Base-by-base conservation (phyloP, 92 coral and sea anemone species). In the Diadumene lineata region DNA sequence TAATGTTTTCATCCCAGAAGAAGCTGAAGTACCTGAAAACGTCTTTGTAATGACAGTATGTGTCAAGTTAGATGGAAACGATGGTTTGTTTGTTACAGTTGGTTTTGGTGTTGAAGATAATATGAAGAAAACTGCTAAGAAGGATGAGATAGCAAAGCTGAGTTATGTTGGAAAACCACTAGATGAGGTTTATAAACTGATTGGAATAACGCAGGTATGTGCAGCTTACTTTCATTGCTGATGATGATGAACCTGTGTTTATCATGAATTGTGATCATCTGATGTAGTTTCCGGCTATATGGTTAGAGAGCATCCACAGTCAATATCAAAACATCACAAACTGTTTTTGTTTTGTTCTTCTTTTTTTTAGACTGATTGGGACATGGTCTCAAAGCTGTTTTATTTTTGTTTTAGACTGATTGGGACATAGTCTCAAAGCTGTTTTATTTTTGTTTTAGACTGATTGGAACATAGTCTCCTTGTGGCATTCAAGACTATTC, bases 401-500 rank as follows among this genome's bases (percentile, higher is more conserved):
- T n/a, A n/a, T n/a, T n/a, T n/a, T n/a, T n/a, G n/a, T n/a, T 44
- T 44, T 44, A 44, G 51, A 44, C 10, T 44, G 51, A 44, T 8
- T 44, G 51, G 51, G 17, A 17, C 51, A 44, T 44, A 46, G n/a
- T n/a, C n/a, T n/a, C n/a, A n/a, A n/a, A n/a, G n/a, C n/a, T 6
- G 15, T 11, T 16, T 2, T 27, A 19, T 19, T 11, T 30, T 69
- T 72, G 22, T 51, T 50, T 29, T 77, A 92, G 97, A 79, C 73
- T 30, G 76, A 80, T 62, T 89, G 96, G 91, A 81, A 74, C 11
- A 64, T 83, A 75, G 92, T 90, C 10, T 92, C 89, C 56, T 50
- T 92, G 62, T 94, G 98, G 97, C 92, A 92, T 55, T 89, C 97
- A 0, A 80, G 86, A 76, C 84, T 94, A 32, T 94, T 92, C 67